Evolutionary conservation across 2,797 vertebrate genomes (phyloP).

Genomic region (Limnodromus scolopaceus): DNA sequence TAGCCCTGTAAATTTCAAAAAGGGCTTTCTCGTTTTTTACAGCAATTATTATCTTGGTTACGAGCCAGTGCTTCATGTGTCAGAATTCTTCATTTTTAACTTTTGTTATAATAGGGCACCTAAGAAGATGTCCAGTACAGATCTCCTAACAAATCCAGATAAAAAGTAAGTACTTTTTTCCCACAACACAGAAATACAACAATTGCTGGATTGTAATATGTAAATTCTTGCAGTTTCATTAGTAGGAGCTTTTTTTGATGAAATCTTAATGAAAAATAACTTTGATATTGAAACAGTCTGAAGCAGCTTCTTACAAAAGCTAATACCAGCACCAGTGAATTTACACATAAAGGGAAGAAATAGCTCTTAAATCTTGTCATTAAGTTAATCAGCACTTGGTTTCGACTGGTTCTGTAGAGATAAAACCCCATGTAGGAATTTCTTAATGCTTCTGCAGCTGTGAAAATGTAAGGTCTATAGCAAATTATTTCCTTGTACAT

Average conservation of each 20-base stretch:
- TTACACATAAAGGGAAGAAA: not conserved
- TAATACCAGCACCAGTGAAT: not conserved
- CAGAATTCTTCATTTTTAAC: conserved; percentile 7
- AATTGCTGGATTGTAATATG: not conserved
- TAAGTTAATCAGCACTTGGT: not conserved
- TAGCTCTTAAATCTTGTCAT: not conserved
- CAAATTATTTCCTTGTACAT: not conserved
- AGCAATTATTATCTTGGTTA: not conserved
- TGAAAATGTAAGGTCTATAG: not conserved
- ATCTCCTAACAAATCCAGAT: not conserved
- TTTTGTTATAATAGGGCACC: not conserved
- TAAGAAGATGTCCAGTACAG: conserved; percentile 42
- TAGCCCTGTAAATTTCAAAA: not conserved
- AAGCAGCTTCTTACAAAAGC: not conserved
- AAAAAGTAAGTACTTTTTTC: conserved; percentile 41
- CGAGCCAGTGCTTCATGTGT: not conserved
- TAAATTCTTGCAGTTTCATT: not conserved
- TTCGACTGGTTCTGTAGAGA: not conserved
- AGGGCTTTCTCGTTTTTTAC: not conserved
- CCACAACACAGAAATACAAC: not conserved
- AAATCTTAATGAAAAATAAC: not conserved
- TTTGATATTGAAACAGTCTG: not conserved
- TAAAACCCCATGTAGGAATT: not conserved
- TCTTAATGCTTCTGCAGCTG: not conserved
- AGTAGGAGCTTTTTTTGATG: not conserved